A percentile compares a stretch with the other conserved stretches of the same genome.
These are phyloP conservation scores for Misgurnus anguillicaudatus DNA, from an alignment of 2,113 vertebrate genomes.

Conservation along the genomic window DNA sequence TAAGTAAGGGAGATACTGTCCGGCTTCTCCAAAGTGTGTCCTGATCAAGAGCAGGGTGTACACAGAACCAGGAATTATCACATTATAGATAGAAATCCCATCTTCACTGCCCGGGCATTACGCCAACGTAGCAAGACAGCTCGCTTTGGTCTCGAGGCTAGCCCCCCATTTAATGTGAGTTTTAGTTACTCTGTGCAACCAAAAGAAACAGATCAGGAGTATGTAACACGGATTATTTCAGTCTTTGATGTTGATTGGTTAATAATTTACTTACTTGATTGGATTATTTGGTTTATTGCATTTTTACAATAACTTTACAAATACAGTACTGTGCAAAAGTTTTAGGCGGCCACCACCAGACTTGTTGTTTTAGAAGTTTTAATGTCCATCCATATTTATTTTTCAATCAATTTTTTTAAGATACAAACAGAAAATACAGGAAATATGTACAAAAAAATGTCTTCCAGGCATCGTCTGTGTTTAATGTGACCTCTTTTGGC, in stretches of 20 bases:
- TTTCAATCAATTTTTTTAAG: no score
- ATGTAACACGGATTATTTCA: not conserved
- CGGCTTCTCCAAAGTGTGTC: not conserved
- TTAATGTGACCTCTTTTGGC: no score
- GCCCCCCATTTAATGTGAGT: not conserved
- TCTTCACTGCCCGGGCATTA: not conserved
- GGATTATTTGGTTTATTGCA: no score
- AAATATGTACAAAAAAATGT: no score
- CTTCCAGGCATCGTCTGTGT: no score
- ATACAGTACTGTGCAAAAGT: no score
- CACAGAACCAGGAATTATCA: constrained; percentile 4
- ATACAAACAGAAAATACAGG: no score
- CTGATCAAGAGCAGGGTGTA: not conserved
- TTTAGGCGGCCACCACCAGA: no score
- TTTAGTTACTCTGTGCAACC: not conserved
- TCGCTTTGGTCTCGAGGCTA: not conserved
- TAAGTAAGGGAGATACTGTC: constrained; percentile 7
- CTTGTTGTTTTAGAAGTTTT: no score
- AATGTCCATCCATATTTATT: no score
- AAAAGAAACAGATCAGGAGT: not conserved
- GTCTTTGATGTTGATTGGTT: not conserved
- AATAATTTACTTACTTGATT: no score
- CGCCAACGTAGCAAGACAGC: constrained; percentile 2
- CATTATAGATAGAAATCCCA: constrained; percentile 15
- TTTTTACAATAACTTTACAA: not conserved